Base-by-base conservation (phyloP, 2,113 vertebrate species). In the Clarias batrachus region DNA sequence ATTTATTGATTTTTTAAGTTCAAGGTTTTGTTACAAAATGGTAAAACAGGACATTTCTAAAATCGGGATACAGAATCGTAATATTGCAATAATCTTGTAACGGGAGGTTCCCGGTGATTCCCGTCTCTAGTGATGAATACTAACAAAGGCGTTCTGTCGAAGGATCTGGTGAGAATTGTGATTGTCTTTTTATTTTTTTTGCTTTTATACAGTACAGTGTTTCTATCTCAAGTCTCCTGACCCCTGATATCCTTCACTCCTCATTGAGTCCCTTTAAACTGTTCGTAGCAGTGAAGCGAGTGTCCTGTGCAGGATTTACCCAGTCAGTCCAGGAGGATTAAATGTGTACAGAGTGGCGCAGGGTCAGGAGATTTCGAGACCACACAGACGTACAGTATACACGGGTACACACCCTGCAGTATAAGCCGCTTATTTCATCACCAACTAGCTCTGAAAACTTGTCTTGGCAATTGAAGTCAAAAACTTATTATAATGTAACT, bases 271-370 rank as follows among this genome's bases (percentile, higher is more conserved):
- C 16, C 54, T 16, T 48, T 68, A 17, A 30, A 9, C 14, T 56
- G 74, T 71, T 54, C 0, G 56, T 27, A 56, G 63, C 10, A 3
- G 71, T 73, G 79, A 25, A 27, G 62, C 17, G 30, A 57, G 82
- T 87, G 62, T 82, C 62, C 37, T 87, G 73, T 62, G 37, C 41
- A 52, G 68, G 89, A 89, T 88, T 83, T 83, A 88, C 48, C 54
- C 25, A 12, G 16, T 82, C 71, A 33, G 60, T 71, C 79, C 66
- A 77, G 33, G 63, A 68, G 77, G 86, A 89, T 87, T 89, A 87
- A 54, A 81, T 33, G 30, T n/a, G 54, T 82, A 83, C 85, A 41
- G 21, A 59, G 48, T 83, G 81, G 23, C 17, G 66, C 7, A 17
- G 19, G 83, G 81, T 83, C 79, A 79, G 65, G 71, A 74, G 86